Base-by-base conservation (phyloP, 2,888 invertebrate genomes). In the Nymphalis c-album region DNA sequence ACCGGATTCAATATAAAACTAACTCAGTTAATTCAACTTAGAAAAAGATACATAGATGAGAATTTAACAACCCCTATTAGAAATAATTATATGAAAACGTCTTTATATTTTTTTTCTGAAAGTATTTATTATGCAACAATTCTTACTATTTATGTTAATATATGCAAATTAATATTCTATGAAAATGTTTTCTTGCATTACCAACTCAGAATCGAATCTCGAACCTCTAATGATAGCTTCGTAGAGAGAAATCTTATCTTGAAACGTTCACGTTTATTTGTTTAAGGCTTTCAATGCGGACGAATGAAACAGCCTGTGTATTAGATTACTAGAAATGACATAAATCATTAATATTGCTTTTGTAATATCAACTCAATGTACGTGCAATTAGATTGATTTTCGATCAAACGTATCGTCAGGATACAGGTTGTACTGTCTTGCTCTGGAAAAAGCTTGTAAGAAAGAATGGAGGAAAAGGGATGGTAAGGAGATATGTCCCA, bases 391-490 rank as follows among this genome's bases (percentile, higher is more conserved):
- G 63, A 78, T 81, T 63, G 18, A 71, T 26, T 74, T 73, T 82
- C 0, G 64, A 0, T 62, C 78, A 77, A 0, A 0, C 2, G 1
- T 5, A 6, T 17, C 22, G 17, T 75, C 76, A 83, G 84, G 69
- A 84, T 83, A 84, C 80, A 83, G 77, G 78, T 57, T 80, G 81
- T 55, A 55, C 53, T 74, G 80, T 85, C 84, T 81, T 84, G 81
- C 82, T 85, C 83, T 85, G 88, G 57, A 90, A 91, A 91, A 91
- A 91, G 88, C 88, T 87, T 86, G 86, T 87, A 91, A 91, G 91
- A 91, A 91, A 92, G 91, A 91, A 92, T 88, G 86, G 89, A 80
- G 84, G 83, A 86, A 90, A 87, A 86, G 91, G 90, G 88, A 87
- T 87, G 84, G 78, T 76, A 79, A 85, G 88, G 86, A 88, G 91